Evolutionary conservation across 2,888 invertebrate species (phyloP).

Genomic region (Willowsia nigromaculata): DNA sequence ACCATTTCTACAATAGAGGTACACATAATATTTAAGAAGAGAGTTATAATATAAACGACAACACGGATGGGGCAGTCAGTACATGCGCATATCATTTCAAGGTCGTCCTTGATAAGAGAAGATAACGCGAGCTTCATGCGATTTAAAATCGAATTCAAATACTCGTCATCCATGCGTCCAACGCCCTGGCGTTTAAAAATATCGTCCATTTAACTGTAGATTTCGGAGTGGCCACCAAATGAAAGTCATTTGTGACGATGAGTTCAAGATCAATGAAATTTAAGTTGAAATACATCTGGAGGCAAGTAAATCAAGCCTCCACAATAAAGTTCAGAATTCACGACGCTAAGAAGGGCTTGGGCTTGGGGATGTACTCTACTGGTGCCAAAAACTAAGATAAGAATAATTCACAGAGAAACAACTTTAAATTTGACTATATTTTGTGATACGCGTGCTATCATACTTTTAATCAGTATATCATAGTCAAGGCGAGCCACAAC

Average conservation of each 20-base stretch:
- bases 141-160: too few relatives aligned
- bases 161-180: too few relatives aligned
- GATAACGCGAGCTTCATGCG: too few relatives aligned
- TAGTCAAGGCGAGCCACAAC: not conserved
- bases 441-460: not conserved
- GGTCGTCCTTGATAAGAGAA: too few relatives aligned
- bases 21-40: too few relatives aligned
- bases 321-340: constrained; percentile 14
- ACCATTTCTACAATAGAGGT: too few relatives aligned
- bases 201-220: not conserved
- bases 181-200: not conserved
- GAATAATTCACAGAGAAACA: constrained; percentile 27
- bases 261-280: constrained; percentile 43
- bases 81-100: too few relatives aligned
- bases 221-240: not conserved
- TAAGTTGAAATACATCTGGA: constrained; percentile 42
- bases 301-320: constrained; percentile 28
- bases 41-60: too few relatives aligned
- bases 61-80: too few relatives aligned
- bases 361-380: constrained; percentile 37
- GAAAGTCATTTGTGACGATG: not conserved
- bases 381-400: constrained; percentile 57
- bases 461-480: not conserved
- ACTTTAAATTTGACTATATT: not conserved
- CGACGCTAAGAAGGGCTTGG: constrained; percentile 2